Base-by-base conservation (phyloP, 2,113 vertebrate genomes). In the Archocentrus centrarchus region DNA sequence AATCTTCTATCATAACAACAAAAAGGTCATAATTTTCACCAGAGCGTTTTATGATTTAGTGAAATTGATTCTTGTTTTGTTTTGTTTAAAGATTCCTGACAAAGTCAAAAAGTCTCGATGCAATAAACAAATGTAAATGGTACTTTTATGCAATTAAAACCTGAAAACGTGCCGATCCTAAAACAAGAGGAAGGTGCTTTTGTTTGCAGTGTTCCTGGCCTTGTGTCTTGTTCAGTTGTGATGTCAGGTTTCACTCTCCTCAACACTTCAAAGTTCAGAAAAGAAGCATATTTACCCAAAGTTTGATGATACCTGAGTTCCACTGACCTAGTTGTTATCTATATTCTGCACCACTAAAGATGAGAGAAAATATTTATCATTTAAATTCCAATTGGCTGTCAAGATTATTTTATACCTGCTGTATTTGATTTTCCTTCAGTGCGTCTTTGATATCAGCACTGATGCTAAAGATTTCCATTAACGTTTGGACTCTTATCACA, bases 401-500 rank as follows among this genome's bases (percentile, higher is more conserved):
- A 27, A 20, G 35, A 35, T 9, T 13, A 27, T 60, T 32, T 20
- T 59, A 39, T 63, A 63, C 6, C 20, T 44, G 14, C 27, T 1
- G 4, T 22, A 53, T 9, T 53, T 64, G 27, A 22, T 44, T 44
- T 82, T 76, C 5, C n/a, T 3, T 59, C 32, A 61, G 18, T 7
- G 6, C 22, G 27, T 81, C 77, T 85, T 77, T 76, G 79, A 82
- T 77, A 18, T 47, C 17, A 10, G 30, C 2, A n/a, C 4, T 79
- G 47, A 73, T 27, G 50, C 63, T 1, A 58, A 79, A 79, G 79
- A 77, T 22, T 76, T 37, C 57, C 14, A 75, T 2, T 35, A 47
- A 44, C 66, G 68, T 75, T 59, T 75, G 3, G 53, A 22, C 70
- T 85, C 50, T 76, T 75, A 86, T 87, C 66, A 18, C 59, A 77